phyloP scores from a whole-genome alignment of 2,113 vertebrate species.

The Cebus imitator region DNA sequence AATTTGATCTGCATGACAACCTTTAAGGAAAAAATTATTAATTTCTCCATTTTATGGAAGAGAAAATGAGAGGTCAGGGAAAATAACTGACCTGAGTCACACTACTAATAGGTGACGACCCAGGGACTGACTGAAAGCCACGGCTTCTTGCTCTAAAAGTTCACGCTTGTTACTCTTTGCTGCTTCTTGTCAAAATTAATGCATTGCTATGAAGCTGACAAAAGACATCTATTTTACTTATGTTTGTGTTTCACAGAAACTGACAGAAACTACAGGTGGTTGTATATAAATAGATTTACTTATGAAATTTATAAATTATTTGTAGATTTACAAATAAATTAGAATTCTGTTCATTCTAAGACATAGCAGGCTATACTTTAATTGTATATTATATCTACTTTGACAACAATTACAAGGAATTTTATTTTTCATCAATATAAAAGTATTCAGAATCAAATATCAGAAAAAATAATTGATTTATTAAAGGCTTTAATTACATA shows the following conservation, averaged over 20 bases:
- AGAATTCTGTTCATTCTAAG: background rate
- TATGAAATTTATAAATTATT: too few species aligned
- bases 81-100: conserved; percentile 17
- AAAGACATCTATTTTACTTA: background rate
- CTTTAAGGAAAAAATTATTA: conserved; percentile 9
- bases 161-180: background rate
- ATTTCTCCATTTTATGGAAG: conserved; percentile 8
- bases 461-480: background rate
- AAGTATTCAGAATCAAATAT: background rate
- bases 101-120: background rate
- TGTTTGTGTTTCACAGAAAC: background rate
- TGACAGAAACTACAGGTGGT: background rate
- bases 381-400: background rate
- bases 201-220: background rate
- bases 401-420: background rate
- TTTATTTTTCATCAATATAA: background rate
- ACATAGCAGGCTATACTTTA: background rate
- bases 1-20: background rate
- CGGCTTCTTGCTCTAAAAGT: background rate
- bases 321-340: background rate
- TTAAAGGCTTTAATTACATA: background rate
- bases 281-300: background rate
- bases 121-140: background rate
- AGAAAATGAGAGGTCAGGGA: background rate
- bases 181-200: background rate